Percentiles rank a stretch among this genome's conserved stretches.
phyloP scores from a whole-genome alignment of 2,888 invertebrate species.

The Calameuta idolon region DNA sequence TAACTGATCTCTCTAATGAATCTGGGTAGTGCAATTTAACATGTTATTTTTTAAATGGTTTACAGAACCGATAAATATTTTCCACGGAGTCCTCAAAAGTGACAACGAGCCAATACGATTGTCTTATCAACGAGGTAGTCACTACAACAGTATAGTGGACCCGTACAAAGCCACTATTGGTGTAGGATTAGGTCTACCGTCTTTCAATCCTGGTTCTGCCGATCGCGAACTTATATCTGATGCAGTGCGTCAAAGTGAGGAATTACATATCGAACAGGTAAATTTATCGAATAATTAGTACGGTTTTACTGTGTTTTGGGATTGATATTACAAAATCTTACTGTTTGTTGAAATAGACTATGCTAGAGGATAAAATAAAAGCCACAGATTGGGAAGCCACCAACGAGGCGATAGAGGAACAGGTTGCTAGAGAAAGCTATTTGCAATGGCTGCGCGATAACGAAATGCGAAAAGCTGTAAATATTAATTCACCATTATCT shows the following conservation, averaged over 20 bases:
- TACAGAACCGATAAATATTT: conserved; percentile 87
- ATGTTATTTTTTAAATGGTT: neutral
- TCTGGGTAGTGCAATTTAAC: neutral
- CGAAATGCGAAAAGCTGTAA: conserved; percentile 70
- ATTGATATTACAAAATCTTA: neutral
- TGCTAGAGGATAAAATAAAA: conserved; percentile 89
- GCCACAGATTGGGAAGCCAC: conserved; percentile 94
- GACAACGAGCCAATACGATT: conserved; percentile 84
- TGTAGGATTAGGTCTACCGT: conserved; percentile 86
- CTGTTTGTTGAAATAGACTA: conserved; percentile 71
- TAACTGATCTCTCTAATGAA: neutral
- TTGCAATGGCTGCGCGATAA: conserved; percentile 82
- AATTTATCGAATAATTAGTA: conserved; percentile 15
- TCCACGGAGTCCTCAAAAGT: conserved; percentile 81
- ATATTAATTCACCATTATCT: conserved; percentile 29
- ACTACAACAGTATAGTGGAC: conserved; percentile 90
- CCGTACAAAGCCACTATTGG: conserved; percentile 86
- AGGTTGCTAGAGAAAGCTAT: conserved; percentile 87
- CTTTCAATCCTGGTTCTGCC: conserved; percentile 80
- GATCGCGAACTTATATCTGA: conserved; percentile 79
- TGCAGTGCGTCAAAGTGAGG: conserved; percentile 82
- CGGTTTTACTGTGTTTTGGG: conserved; percentile 2
- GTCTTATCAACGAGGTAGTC: conserved; percentile 87
- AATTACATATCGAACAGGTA: conserved; percentile 83
- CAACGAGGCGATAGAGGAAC: conserved; percentile 89